Conservation (phyloP, 2,113 vertebrate genomes). For the Rostratula benghalensis region DNA sequence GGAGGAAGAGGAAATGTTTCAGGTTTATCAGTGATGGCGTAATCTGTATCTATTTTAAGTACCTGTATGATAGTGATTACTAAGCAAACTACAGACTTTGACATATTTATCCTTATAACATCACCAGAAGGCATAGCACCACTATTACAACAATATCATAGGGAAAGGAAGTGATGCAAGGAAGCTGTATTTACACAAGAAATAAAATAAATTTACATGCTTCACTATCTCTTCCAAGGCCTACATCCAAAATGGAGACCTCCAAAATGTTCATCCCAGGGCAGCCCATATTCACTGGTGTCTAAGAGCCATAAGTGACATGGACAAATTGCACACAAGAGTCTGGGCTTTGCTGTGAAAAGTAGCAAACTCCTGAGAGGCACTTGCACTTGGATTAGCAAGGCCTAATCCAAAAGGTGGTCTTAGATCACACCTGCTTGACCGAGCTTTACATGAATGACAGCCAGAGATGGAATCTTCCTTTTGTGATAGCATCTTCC, state of each 20-base stretch:
- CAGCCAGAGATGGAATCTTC: neutral
- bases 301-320: neutral
- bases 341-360: neutral
- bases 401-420: neutral
- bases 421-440: neutral
- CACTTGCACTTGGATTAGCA: neutral
- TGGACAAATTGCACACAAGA: fast-evolving
- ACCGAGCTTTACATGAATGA: neutral
- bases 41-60: neutral
- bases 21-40: neutral
- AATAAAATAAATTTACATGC: neutral
- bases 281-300: neutral
- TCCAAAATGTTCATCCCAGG: neutral
- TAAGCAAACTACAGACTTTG: neutral
- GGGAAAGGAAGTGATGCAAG: neutral
- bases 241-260: neutral
- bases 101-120: neutral
- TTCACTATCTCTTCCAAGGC: neutral
- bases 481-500: neutral
- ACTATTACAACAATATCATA: fast-evolving
- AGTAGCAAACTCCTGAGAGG: neutral
- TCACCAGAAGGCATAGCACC: neutral
- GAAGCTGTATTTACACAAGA: neutral
- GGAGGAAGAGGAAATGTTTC: neutral
- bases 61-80: neutral